A percentile compares a stretch with the other conserved stretches of the same genome.
Evolutionary conservation across 2,113 vertebrate species (phyloP).

Genomic region (Melanostigma gelatinosum): DNA sequence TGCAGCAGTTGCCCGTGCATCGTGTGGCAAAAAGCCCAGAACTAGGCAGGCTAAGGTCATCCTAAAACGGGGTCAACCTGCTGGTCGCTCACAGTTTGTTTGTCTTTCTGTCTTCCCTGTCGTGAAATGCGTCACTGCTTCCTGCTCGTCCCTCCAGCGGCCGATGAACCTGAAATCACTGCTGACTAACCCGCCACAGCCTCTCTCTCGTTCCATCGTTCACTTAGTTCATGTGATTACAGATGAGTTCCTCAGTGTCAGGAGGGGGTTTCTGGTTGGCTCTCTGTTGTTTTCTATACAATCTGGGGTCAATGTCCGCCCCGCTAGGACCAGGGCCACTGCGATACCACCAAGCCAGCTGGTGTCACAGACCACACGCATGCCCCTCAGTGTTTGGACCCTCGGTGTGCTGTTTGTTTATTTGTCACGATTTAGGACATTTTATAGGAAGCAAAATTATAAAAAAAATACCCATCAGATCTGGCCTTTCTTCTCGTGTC

Average conservation of each 20-base stretch:
- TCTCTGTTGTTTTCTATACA: slow-evolving; percentile 46
- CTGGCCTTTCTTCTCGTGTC: neutral
- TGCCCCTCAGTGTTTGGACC: neutral
- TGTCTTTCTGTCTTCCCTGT: slow-evolving; percentile 41
- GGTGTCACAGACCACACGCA: slow-evolving; percentile 29
- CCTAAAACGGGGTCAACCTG: slow-evolving; percentile 7
- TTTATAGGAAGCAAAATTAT: neutral
- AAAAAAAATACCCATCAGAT: neutral
- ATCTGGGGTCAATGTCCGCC: slow-evolving; percentile 37
- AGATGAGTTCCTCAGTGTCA: neutral
- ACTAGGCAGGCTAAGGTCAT: slow-evolving; percentile 28
- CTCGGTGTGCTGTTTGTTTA: neutral
- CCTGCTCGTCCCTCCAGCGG: slow-evolving; percentile 20
- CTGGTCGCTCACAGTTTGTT: slow-evolving; percentile 42
- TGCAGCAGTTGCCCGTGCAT: neutral
- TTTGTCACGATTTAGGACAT: neutral
- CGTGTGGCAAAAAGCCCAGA: slow-evolving; percentile 16
- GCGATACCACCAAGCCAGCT: slow-evolving; percentile 18
- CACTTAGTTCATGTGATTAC: neutral
- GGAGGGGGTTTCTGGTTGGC: slow-evolving; percentile 1
- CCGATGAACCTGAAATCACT: slow-evolving; percentile 19
- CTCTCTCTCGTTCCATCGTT: neutral
- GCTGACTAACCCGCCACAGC: neutral
- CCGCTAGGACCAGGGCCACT: slow-evolving; percentile 39
- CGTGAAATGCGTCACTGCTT: slow-evolving; percentile 42